Conservation (phyloP, 92 coral and sea anemone species). For the Porites cylindrica region DNA sequence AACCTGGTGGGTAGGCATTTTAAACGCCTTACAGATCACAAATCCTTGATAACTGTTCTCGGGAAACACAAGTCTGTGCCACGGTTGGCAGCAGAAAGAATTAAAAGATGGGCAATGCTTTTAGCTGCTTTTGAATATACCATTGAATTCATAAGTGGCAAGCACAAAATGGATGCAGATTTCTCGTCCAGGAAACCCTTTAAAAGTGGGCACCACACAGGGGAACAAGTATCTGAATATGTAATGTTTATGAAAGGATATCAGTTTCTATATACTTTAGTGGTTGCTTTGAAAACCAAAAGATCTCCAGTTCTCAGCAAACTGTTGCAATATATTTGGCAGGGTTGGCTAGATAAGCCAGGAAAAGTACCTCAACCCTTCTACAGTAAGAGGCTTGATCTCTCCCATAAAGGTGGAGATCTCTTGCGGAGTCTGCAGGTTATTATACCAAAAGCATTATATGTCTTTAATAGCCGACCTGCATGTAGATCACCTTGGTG, state of each 20-base stretch:
- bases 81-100: too few relatives aligned
- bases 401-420: constrained; percentile 47
- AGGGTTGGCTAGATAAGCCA: constrained; percentile 17
- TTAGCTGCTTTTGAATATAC: constrained; percentile 63
- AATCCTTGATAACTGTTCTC: constrained; percentile 66
- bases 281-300: constrained; percentile 54
- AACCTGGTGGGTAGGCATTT: too few relatives aligned
- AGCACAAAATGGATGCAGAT: constrained; percentile 61
- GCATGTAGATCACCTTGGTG: background rate
- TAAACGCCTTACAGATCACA: constrained; percentile 40
- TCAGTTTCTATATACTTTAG: constrained; percentile 33
- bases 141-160: constrained; percentile 59
- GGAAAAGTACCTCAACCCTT: constrained; percentile 28
- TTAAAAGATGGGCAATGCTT: constrained; percentile 45
- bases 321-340: constrained; percentile 22
- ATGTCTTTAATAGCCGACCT: background rate
- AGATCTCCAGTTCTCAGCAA: constrained; percentile 46
- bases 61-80: constrained; percentile 52
- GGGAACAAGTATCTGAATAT: constrained; percentile 50
- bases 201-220: background rate
- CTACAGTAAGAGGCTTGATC: constrained; percentile 40
- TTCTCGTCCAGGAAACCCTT: constrained; percentile 32
- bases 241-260: constrained; percentile 53
- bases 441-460: background rate
- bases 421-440: constrained; percentile 36